Conservation (phyloP, 2,797 vertebrate genomes). For the Hydrophis major region DNA sequence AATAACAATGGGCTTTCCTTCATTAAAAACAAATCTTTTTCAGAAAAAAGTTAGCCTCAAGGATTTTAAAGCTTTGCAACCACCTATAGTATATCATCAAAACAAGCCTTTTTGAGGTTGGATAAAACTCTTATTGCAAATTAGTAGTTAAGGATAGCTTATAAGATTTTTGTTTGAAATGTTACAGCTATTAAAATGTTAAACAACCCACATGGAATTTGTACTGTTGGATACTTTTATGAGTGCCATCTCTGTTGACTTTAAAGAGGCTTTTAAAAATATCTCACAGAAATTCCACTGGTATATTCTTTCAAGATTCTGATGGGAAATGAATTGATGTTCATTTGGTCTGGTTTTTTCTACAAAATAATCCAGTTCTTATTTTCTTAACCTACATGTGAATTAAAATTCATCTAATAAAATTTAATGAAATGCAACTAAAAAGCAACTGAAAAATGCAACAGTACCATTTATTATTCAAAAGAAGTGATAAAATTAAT, state of each 20-base stretch:
- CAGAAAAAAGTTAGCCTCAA: conserved; percentile 59
- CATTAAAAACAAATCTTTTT: conserved; percentile 39
- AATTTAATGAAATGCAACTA: background rate
- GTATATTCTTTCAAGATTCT: background rate
- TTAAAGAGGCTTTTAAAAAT: conserved; percentile 28
- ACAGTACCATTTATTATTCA: background rate
- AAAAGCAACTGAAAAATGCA: too few relatives aligned
- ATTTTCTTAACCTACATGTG: background rate
- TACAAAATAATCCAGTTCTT: background rate
- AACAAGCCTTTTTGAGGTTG: conserved; percentile 57
- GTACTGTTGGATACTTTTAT: conserved; percentile 40
- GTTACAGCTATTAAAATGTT: conserved; percentile 71
- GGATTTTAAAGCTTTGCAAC: conserved; percentile 66
- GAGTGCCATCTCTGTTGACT: conserved; percentile 37
- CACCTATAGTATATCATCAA: conserved; percentile 61
- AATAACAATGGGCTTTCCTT: background rate
- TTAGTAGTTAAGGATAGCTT: conserved; percentile 64
- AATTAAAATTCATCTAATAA: background rate
- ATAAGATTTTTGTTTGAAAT: conserved; percentile 54
- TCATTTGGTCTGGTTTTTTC: background rate
- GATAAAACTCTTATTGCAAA: conserved; percentile 64
- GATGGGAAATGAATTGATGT: background rate
- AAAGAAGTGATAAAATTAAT: background rate
- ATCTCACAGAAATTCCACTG: background rate
- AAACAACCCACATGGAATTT: conserved; percentile 61